Percentiles rank a stretch among this genome's conserved stretches.
Conservation (phyloP, 1,140 invertebrate genomes). For the Theocolax elegans region DNA sequence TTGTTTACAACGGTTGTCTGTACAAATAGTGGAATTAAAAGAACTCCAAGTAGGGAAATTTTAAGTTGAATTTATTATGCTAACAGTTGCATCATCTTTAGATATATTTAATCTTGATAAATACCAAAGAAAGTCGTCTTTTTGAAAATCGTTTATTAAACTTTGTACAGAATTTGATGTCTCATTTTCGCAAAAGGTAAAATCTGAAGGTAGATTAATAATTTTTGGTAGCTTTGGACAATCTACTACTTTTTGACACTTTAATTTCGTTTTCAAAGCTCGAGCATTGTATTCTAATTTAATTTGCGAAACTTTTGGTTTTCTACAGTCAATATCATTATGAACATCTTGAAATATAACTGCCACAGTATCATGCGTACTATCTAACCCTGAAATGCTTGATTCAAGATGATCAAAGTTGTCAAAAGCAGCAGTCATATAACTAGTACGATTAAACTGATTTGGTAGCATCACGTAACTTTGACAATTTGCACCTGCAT, state of each 20-base stretch:
- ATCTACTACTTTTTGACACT: neutral
- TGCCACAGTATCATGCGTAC: neutral
- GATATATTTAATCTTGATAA: neutral
- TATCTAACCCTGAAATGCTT: neutral
- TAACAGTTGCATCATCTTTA: neutral
- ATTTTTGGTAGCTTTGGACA: neutral
- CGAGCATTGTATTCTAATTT: neutral
- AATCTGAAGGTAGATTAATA: neutral
- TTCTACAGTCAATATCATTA: neutral
- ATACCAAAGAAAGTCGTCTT: neutral
- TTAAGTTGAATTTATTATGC: no score
- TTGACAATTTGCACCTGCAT: neutral
- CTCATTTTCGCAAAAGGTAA: neutral
- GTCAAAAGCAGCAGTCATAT: conserved; percentile 9
- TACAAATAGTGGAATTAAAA: neutral
- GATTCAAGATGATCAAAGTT: conserved; percentile 2
- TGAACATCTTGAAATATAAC: conserved; percentile 2
- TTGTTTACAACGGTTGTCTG: neutral
- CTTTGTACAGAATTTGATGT: neutral
- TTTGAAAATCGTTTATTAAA: neutral
- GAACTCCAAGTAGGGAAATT: conserved; percentile 6
- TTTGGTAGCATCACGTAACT: neutral
- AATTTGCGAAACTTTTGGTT: neutral
- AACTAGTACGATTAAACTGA: neutral
- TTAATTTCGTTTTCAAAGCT: neutral